These are phyloP conservation scores for Varanus komodoensis DNA, from an alignment of 2,113 vertebrate species.

Conservation along the genomic window DNA sequence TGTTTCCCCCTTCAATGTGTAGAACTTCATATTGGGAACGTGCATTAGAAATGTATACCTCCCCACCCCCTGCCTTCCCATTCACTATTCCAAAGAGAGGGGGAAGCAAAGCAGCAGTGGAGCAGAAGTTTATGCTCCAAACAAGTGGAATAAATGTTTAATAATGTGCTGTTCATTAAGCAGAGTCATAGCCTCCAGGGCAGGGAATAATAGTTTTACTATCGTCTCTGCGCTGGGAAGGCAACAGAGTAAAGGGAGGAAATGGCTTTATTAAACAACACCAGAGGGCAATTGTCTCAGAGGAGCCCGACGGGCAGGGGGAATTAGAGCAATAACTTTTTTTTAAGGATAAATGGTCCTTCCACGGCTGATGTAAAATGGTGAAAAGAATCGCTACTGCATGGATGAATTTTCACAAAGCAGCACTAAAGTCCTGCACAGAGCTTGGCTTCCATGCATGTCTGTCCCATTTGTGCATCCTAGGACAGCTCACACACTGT, in stretches of 20 bases:
- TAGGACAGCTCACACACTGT: background rate
- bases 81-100: constrained; percentile 36
- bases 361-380: background rate
- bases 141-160: constrained; percentile 33
- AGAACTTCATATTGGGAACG: background rate
- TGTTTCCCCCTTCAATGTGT: background rate
- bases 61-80: background rate
- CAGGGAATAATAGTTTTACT: constrained; percentile 29
- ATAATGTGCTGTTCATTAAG: constrained; percentile 39
- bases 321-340: background rate
- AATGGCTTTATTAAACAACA: constrained; percentile 20
- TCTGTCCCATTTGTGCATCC: background rate
- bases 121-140: constrained; percentile 31
- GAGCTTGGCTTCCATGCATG: background rate
- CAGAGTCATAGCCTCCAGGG: background rate
- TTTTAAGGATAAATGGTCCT: background rate
- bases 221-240: constrained; percentile 23
- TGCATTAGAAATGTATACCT: background rate
- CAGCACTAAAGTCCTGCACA: background rate
- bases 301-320: background rate
- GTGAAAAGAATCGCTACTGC: background rate
- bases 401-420: constrained; percentile 1
- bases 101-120: constrained; percentile 36
- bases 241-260: background rate
- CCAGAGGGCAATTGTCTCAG: background rate